Evolutionary conservation across 1,140 invertebrate genomes (phyloP).

Genomic region (Panulirus ornatus): DNA sequence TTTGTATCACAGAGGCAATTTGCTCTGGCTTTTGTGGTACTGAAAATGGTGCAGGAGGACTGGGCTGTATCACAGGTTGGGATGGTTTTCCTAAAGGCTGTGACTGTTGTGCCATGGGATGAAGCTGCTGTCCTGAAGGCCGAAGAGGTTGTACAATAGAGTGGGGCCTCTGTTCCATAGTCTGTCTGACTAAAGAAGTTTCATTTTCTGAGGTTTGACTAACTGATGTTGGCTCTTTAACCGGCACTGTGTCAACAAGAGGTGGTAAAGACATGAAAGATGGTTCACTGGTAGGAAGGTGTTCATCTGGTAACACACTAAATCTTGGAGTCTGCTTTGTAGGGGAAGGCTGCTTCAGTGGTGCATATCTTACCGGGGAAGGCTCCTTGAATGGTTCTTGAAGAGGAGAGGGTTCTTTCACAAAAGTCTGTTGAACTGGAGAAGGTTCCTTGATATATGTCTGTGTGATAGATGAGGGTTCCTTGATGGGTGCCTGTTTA

Average conservation of each 20-base stretch:
- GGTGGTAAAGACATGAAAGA: neutral
- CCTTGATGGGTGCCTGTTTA: neutral
- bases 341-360: neutral
- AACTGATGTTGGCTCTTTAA: slow-evolving; percentile 33
- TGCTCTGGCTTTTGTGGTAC: neutral
- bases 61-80: neutral
- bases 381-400: neutral
- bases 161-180: neutral
- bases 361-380: neutral
- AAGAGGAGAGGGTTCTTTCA: neutral
- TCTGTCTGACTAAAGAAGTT: slow-evolving; percentile 15
- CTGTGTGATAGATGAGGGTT: slow-evolving; percentile 11
- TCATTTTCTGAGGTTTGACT: slow-evolving; percentile 17
- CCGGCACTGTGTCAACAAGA: neutral
- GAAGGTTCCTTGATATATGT: slow-evolving; percentile 36
- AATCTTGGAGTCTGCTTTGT: neutral
- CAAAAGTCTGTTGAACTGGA: too few relatives aligned
- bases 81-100: neutral
- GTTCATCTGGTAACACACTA: neutral
- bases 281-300: neutral
- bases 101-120: neutral
- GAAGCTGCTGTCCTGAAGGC: neutral
- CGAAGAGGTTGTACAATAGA: neutral
- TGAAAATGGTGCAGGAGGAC: neutral
- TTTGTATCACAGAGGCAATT: slow-evolving; percentile 35